These are phyloP conservation scores for Illadopsis cleaveri DNA, from an alignment of 2,113 vertebrate species.

Conservation along the genomic window DNA sequence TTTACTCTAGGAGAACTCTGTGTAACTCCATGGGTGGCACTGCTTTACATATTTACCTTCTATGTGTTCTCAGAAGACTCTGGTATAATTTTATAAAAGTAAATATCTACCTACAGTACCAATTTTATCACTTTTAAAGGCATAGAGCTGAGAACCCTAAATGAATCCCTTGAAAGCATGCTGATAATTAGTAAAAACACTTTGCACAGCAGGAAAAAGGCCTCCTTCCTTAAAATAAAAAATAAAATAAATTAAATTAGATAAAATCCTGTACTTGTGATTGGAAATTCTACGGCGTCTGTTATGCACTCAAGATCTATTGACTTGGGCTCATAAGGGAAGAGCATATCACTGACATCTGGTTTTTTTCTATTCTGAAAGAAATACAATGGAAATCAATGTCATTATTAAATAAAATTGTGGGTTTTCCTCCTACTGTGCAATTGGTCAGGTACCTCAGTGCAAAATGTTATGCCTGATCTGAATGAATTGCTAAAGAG, in stretches of 20 bases:
- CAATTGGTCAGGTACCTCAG: background rate
- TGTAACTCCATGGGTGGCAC: background rate
- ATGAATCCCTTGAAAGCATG: background rate
- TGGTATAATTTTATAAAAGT: background rate
- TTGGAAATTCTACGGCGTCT: background rate
- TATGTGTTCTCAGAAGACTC: background rate
- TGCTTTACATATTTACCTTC: background rate
- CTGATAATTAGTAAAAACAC: background rate
- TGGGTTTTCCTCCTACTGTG: background rate
- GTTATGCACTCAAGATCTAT: background rate
- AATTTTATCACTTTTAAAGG: background rate
- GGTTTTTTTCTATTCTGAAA: background rate
- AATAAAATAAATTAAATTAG: too few species aligned
- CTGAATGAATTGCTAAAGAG: background rate
- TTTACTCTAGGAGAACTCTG: background rate
- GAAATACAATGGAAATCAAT: background rate
- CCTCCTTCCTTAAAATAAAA: background rate
- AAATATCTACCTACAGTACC: background rate
- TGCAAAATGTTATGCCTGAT: background rate
- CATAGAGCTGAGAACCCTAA: background rate
- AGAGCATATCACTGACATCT: background rate
- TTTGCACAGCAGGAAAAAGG: background rate
- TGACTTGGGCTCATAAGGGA: background rate
- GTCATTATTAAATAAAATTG: background rate
- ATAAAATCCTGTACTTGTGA: background rate